These are phyloP conservation scores for Sturnira hondurensis DNA, from an alignment of 2,113 vertebrate species.

Conservation along the genomic window DNA sequence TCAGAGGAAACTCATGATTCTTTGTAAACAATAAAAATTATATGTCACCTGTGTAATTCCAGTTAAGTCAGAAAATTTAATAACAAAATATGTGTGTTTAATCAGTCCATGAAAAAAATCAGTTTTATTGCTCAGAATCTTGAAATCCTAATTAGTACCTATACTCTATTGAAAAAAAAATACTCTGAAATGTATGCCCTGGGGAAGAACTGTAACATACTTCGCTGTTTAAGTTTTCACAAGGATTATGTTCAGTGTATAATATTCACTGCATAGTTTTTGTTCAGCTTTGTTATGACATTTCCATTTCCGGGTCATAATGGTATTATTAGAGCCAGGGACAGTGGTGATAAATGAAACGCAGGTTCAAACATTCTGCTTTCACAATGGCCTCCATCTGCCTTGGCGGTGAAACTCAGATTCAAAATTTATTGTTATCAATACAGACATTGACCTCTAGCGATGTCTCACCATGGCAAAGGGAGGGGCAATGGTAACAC, in stretches of 20 bases:
- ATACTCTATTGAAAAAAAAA: neutral
- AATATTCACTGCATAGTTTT: neutral
- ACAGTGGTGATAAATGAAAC: neutral
- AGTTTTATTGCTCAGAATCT: neutral
- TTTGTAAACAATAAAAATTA: constrained; percentile 14
- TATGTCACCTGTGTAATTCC: neutral
- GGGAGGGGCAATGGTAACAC: neutral
- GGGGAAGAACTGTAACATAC: neutral
- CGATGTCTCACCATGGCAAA: neutral
- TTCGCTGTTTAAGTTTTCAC: neutral
- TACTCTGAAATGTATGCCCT: neutral
- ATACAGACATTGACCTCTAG: neutral
- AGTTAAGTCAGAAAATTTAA: neutral
- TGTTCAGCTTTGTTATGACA: neutral
- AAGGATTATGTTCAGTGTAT: neutral
- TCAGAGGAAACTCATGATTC: neutral
- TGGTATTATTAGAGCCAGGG: neutral
- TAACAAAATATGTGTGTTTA: neutral
- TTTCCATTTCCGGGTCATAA: neutral
- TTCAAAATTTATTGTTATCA: neutral
- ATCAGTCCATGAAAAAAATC: neutral
- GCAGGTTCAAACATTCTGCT: neutral
- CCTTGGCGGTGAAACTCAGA: neutral
- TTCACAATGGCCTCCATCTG: neutral
- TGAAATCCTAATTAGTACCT: constrained; percentile 1